phyloP scores from a whole-genome alignment of 2,797 vertebrate genomes.

The Pangasius larnaudii region DNA sequence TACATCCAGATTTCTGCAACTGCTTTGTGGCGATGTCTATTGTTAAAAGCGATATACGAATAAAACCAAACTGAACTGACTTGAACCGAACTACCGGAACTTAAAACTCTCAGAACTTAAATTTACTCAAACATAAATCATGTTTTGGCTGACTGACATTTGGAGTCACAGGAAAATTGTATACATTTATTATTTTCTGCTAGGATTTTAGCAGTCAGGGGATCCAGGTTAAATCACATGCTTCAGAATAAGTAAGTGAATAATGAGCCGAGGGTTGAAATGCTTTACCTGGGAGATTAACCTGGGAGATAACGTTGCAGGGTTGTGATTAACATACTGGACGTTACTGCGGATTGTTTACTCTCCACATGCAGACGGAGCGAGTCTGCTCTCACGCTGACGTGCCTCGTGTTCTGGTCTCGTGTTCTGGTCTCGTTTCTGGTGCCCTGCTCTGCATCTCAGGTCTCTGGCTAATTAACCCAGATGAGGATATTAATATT shows the following conservation, averaged over 20 bases:
- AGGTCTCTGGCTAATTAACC: slow-evolving; percentile 82
- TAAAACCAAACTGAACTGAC: background rate
- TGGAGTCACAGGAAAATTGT: background rate
- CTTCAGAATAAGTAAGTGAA: background rate
- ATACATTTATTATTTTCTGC: background rate
- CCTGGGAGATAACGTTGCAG: background rate
- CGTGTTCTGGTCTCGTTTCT: slow-evolving; percentile 72
- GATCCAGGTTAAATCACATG: background rate
- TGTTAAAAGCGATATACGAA: background rate
- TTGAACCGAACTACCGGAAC: background rate
- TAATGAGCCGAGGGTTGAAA: background rate
- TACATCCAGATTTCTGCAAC: background rate
- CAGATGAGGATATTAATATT: slow-evolving; percentile 82
- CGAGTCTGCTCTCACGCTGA: slow-evolving; percentile 50
- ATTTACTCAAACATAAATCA: background rate
- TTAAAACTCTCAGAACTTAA: background rate
- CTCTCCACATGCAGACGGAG: slow-evolving; percentile 42
- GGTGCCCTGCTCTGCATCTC: slow-evolving; percentile 50
- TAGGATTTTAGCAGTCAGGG: background rate
- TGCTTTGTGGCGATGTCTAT: background rate
- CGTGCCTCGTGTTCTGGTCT: slow-evolving; percentile 65
- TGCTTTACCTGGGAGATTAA: background rate
- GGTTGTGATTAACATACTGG: slow-evolving; percentile 8
- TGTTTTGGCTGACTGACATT: background rate
- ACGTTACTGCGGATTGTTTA: slow-evolving; percentile 12